phyloP scores from a whole-genome alignment of 2,113 vertebrate species.

The Aspidoscelis tigris region DNA sequence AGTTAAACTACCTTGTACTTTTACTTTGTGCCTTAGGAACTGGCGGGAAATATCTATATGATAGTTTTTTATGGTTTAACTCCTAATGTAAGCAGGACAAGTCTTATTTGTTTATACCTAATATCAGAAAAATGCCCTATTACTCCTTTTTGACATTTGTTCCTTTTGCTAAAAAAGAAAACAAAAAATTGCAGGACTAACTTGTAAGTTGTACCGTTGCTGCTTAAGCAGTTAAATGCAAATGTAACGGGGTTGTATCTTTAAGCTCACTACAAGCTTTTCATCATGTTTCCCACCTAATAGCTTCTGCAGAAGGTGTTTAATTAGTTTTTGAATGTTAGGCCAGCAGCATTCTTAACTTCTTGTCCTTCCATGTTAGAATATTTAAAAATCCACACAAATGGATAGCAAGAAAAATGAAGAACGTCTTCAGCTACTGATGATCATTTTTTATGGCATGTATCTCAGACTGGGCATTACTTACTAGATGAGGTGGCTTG shows the following conservation, averaged over 20 bases:
- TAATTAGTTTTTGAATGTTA: conserved; percentile 9
- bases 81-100: neutral
- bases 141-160: conserved; percentile 1
- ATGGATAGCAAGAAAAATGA: neutral
- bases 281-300: conserved; percentile 1
- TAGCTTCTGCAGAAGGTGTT: neutral
- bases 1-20: neutral
- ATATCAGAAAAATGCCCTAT: neutral
- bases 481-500: no score
- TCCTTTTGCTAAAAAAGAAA: neutral
- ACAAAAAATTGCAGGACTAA: neutral
- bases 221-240: neutral
- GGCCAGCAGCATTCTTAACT: neutral
- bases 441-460: neutral
- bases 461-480: no score
- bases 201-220: neutral
- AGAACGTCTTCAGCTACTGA: neutral
- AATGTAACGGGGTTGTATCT: neutral
- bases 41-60: neutral
- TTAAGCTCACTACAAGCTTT: neutral
- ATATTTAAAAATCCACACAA: neutral
- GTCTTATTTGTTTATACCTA: neutral
- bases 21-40: neutral
- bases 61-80: neutral
- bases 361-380: neutral